Conservation (phyloP, 2,113 vertebrate species). For the Felis chaus region DNA sequence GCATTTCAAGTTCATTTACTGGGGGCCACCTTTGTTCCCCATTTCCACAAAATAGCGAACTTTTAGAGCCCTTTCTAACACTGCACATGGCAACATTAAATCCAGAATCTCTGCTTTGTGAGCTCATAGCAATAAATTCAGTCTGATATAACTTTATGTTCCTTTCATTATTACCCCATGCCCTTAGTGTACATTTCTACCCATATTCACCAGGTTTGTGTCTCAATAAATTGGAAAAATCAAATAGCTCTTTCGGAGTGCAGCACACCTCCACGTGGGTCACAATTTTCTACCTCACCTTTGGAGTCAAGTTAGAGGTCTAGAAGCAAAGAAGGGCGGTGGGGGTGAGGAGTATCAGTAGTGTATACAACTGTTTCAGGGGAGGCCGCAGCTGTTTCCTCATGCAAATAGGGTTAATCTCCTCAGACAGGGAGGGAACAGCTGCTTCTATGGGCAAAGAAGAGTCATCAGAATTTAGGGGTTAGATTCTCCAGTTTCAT, state of each 20-base stretch:
- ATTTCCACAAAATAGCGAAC: background rate
- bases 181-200: background rate
- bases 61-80: background rate
- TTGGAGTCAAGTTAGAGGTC: background rate
- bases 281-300: background rate
- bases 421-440: no score
- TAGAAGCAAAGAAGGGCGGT: background rate
- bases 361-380: background rate
- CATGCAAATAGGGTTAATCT: background rate
- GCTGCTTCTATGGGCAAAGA: background rate
- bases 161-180: background rate
- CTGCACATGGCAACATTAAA: background rate
- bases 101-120: background rate
- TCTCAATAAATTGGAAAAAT: background rate
- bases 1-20: background rate
- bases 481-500: background rate
- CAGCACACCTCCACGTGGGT: background rate
- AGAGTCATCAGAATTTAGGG: background rate
- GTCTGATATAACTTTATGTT: background rate
- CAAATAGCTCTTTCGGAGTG: background rate
- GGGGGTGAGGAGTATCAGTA: background rate
- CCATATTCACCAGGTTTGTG: background rate
- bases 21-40: background rate
- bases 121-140: background rate
- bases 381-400: background rate